These are phyloP conservation scores for Helleia helle DNA, from an alignment of 2,888 invertebrate genomes.

Conservation along the genomic window DNA sequence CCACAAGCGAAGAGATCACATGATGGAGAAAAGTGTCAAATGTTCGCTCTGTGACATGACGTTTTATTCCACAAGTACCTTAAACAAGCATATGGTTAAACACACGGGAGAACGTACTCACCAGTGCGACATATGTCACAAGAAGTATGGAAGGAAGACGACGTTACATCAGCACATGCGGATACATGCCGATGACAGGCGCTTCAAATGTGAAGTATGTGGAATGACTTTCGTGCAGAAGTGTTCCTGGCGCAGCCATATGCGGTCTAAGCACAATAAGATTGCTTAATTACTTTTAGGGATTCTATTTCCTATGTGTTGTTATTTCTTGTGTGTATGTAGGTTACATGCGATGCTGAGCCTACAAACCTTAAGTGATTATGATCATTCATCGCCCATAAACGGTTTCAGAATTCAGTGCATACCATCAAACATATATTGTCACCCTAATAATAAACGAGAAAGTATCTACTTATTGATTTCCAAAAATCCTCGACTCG, in stretches of 20 bases:
- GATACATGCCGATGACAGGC: slow-evolving; percentile 32
- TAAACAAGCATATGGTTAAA: slow-evolving; percentile 44
- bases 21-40: slow-evolving; percentile 31
- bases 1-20: slow-evolving; percentile 36
- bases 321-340: background rate
- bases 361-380: no score
- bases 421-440: no score
- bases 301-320: slow-evolving; percentile 14
- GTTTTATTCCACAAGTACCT: slow-evolving; percentile 37
- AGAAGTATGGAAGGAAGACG: background rate
- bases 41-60: slow-evolving; percentile 30
- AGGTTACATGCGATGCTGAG: no score
- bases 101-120: slow-evolving; percentile 41
- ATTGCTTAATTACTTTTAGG: no score
- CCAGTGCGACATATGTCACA: slow-evolving; percentile 16
- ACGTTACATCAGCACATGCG: background rate
- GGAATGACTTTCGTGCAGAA: slow-evolving; percentile 31
- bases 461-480: no score
- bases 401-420: no score
- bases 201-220: slow-evolving; percentile 30
- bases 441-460: no score
- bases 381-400: no score
- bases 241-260: slow-evolving; percentile 29
- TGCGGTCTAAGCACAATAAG: slow-evolving; percentile 29
- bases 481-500: no score